Evolutionary conservation across 2,113 vertebrate genomes (phyloP), one percentile per base, ranked within the genome.

Genomic region (Sceloporus undulatus): DNA sequence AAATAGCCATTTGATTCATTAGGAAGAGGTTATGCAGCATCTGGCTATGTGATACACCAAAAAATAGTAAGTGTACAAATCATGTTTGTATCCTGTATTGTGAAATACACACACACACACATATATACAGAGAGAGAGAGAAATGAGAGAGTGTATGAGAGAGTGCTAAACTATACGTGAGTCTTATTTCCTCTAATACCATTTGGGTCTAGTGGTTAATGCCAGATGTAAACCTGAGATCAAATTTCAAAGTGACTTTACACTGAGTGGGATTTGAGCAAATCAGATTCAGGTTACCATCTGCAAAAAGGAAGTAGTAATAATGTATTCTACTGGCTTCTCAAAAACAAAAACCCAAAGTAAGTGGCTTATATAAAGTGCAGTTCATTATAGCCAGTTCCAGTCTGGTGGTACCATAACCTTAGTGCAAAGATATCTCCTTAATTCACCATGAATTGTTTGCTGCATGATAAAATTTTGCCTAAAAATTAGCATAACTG

Each of bases 181-280:
- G n/a, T 56, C 70, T 74, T 79, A 85, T 84, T 34, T n/a, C 74
- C 48, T 85, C 78, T 62, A 68, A 11, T 29, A 42, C 40, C 18
- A 42, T 76, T 76, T 3, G 34, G 29, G n/a, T 73, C 1, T 70
- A 38, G 29, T 23, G 11, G 7, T 48, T 42, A 65, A 29, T 7
- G 6, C 21, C 25, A 71, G 9, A 79, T 10, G 25, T 42, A 23
- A 27, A 78, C 9, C 84, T n/a, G 2, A 6, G 2, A 42, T 16
- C 27, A 78, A 68, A 66, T 68, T 85, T 48, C 42, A 77, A 42
- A 77, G 25, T 5, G 29, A 6, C 6, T 54, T n/a, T 65, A 48
- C 9, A 11, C 16, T 62, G n/a, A 75, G 29, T 29, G 54, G 68
- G 42, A 56, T 34, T 74, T 56, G 19, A 27, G 54, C 11, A 25